phyloP scores from a whole-genome alignment of 1,140 invertebrate genomes.

The Orius laevigatus region DNA sequence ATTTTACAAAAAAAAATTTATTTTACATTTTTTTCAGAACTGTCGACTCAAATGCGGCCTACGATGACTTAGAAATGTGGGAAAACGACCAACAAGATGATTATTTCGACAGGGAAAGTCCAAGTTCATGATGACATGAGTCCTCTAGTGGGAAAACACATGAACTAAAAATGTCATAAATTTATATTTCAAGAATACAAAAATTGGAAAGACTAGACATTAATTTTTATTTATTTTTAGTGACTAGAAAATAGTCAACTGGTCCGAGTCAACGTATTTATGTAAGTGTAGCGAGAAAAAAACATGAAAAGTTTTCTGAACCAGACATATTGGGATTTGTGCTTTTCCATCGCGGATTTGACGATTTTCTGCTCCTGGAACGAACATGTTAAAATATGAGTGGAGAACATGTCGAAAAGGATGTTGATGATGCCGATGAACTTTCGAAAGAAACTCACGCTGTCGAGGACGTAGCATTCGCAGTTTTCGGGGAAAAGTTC shows the following conservation, averaged over 20 bases:
- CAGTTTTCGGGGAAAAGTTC: constrained; percentile 58
- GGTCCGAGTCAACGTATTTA: constrained; percentile 52
- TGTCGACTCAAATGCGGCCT: constrained; percentile 52
- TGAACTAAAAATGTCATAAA: neutral
- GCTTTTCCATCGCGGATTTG: constrained; percentile 60
- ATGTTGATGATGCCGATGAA: constrained; percentile 72
- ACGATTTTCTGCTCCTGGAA: constrained; percentile 27
- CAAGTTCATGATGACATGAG: constrained; percentile 26
- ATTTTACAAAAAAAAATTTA: neutral
- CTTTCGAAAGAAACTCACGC: constrained; percentile 71
- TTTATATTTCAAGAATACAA: neutral
- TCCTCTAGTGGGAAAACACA: neutral
- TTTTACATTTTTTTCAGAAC: neutral
- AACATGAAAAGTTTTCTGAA: constrained; percentile 76
- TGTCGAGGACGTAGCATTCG: constrained; percentile 62
- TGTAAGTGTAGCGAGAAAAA: constrained; percentile 79
- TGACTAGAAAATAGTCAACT: neutral
- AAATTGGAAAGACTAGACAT: neutral
- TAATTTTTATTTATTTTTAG: neutral
- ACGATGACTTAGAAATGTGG: constrained; percentile 54
- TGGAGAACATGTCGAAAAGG: constrained; percentile 55
- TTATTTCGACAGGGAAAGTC: constrained; percentile 70
- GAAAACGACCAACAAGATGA: constrained; percentile 68
- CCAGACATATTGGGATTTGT: constrained; percentile 83
- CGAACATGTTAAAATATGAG: constrained; percentile 48